phyloP scores from a whole-genome alignment of 92 coral and sea anemone species.

The Chrysogorgia sp. region DNA sequence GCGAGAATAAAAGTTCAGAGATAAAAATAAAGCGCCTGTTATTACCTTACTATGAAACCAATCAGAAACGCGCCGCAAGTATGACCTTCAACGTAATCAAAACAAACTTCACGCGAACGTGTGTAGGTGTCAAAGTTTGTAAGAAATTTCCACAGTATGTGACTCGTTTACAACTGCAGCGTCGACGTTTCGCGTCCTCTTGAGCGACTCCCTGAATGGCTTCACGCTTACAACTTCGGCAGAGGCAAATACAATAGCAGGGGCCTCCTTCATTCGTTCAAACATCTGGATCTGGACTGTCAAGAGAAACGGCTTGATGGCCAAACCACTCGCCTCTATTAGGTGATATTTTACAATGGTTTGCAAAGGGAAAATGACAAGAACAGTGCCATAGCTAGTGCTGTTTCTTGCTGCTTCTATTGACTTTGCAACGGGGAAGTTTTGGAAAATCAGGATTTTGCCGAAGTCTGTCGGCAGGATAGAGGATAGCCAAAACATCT shows the following conservation, averaged over 20 bases:
- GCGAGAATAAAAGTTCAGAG: too few species aligned
- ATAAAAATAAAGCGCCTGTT: too few species aligned
- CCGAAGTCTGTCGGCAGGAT: too few species aligned
- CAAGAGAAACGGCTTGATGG: slow-evolving; percentile 13
- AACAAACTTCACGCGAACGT: too few species aligned
- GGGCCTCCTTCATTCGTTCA: neutral
- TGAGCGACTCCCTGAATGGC: slow-evolving; percentile 14
- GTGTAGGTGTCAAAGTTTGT: too few species aligned
- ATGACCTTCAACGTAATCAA: too few species aligned
- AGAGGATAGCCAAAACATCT: too few species aligned
- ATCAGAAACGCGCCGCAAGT: too few species aligned
- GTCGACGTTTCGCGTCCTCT: too few species aligned
- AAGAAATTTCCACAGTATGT: slow-evolving; percentile 26
- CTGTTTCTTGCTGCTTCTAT: too few species aligned
- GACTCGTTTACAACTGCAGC: slow-evolving; percentile 16
- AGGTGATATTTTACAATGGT: slow-evolving; percentile 13
- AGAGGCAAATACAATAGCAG: slow-evolving; percentile 19
- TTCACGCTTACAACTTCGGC: slow-evolving; percentile 12
- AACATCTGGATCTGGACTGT: too few species aligned
- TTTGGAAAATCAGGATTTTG: slow-evolving; percentile 12
- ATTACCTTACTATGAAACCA: too few species aligned
- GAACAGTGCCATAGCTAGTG: neutral
- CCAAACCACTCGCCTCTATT: slow-evolving; percentile 15
- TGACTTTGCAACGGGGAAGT: slow-evolving; percentile 8
- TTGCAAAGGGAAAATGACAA: slow-evolving; percentile 26